Conservation (phyloP, 2,888 invertebrate genomes). For the Apamea anceps region DNA sequence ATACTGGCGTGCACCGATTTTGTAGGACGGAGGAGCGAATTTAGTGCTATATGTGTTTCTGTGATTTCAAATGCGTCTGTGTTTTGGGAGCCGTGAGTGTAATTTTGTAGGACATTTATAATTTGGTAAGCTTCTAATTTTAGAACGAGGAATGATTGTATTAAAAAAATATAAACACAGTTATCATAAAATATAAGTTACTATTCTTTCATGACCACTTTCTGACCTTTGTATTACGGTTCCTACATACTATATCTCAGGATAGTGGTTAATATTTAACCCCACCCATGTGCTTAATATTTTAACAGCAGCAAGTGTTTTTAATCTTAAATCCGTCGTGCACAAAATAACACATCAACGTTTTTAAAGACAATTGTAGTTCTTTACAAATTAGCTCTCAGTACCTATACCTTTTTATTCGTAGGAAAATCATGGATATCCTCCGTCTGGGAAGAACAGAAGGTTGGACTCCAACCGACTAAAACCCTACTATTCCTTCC, state of each 20-base stretch:
- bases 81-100: constrained; percentile 9
- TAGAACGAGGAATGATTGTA: neutral
- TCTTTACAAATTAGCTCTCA: neutral
- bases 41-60: constrained; percentile 36
- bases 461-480: neutral
- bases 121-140: constrained; percentile 15
- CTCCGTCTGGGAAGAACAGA: neutral
- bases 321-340: neutral
- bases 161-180: neutral
- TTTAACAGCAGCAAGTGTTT: neutral
- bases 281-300: neutral
- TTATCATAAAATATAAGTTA: neutral
- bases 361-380: neutral
- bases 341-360: neutral
- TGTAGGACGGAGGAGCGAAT: constrained; percentile 42
- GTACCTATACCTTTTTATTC: constrained; percentile 21
- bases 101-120: constrained; percentile 2
- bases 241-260: neutral
- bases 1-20: constrained; percentile 33
- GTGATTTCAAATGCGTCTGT: constrained; percentile 15
- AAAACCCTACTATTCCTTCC: no score
- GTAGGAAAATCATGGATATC: no score
- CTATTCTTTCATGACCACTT: neutral
- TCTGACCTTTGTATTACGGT: neutral
- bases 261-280: neutral